Evolutionary conservation across 2,113 vertebrate species (phyloP).

Genomic region (Herpetotheres cachinnans): DNA sequence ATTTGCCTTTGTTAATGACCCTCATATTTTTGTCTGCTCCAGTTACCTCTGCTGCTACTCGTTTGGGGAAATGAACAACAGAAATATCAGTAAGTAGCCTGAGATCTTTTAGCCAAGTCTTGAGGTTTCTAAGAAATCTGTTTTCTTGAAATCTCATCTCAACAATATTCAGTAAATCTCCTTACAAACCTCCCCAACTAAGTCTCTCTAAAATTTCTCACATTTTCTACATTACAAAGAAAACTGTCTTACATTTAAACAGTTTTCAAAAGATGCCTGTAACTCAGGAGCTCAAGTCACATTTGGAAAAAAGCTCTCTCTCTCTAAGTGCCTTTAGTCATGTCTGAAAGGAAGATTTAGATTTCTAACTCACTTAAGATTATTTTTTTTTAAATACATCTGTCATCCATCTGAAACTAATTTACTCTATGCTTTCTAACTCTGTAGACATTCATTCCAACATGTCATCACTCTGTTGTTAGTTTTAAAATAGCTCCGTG

Average conservation of each 20-base stretch:
- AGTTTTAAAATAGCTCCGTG: neutral
- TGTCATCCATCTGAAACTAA: slow-evolving; percentile 35
- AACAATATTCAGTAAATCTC: neutral
- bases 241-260: neutral
- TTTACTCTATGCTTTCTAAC: neutral
- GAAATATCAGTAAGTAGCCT: neutral
- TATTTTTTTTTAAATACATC: neutral
- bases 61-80: neutral
- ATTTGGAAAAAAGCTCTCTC: neutral
- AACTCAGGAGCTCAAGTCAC: neutral
- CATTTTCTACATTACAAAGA: neutral
- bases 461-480: slow-evolving; percentile 42
- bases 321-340: neutral
- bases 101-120: neutral
- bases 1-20: neutral
- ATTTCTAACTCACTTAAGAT: neutral
- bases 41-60: neutral
- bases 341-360: neutral
- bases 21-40: neutral
- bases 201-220: neutral
- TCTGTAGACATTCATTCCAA: neutral
- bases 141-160: neutral
- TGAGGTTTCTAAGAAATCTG: neutral
- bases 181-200: neutral
- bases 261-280: neutral